phyloP scores from a whole-genome alignment of 2,888 invertebrate genomes.

The Ornithoptera alexandrae region DNA sequence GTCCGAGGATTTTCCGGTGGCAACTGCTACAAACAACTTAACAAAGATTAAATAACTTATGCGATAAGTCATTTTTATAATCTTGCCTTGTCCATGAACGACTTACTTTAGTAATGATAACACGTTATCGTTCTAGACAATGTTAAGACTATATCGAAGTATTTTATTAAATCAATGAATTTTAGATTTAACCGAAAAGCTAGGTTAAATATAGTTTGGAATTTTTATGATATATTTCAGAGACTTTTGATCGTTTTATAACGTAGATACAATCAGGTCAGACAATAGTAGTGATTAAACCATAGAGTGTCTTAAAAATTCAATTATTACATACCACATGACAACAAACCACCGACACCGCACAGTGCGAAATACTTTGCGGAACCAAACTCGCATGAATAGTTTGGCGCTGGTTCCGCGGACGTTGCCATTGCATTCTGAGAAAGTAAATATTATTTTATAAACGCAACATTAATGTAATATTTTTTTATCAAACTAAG shows the following conservation, averaged over 20 bases:
- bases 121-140: neutral
- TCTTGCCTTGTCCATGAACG: constrained; percentile 38
- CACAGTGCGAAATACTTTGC: constrained; percentile 93
- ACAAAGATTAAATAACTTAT: neutral
- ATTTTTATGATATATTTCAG: too few species aligned
- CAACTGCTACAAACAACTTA: neutral
- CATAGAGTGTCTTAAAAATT: neutral
- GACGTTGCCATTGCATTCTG: constrained; percentile 68
- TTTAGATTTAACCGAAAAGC: neutral
- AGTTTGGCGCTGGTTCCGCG: constrained; percentile 53
- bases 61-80: constrained; percentile 26
- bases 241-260: too few species aligned
- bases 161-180: neutral
- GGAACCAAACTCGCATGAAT: constrained; percentile 95
- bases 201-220: too few species aligned
- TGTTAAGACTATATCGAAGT: constrained; percentile 58
- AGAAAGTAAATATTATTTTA: neutral
- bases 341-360: constrained; percentile 90
- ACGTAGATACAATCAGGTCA: too few species aligned
- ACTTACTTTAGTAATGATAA: constrained; percentile 19
- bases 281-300: neutral
- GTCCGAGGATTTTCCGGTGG: too few species aligned
- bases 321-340: constrained; percentile 74
- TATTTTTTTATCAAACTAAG: too few species aligned
- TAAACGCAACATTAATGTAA: too few species aligned